Evolutionary conservation across 2,888 invertebrate species (phyloP).

Genomic region (Eledona agricola): DNA sequence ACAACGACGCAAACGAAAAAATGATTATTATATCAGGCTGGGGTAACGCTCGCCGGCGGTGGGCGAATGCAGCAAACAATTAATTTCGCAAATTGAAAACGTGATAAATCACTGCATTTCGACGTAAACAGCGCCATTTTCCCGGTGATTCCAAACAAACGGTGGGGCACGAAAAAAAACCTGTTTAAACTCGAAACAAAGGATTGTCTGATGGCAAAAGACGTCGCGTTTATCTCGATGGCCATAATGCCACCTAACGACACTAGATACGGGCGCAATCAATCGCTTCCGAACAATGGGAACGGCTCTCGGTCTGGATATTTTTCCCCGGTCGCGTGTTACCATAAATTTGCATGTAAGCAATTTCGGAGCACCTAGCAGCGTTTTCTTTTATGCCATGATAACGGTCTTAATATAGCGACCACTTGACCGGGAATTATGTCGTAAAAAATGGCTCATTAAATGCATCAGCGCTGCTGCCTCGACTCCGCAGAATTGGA

Average conservation of each 20-base stretch:
- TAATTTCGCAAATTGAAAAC: constrained; percentile 30
- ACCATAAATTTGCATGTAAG: constrained; percentile 43
- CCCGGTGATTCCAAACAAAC: constrained; percentile 25
- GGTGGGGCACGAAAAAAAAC: constrained; percentile 18
- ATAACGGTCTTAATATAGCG: constrained; percentile 21
- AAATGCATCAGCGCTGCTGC: constrained; percentile 28
- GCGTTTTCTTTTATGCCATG: constrained; percentile 31
- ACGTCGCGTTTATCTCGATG: constrained; percentile 25
- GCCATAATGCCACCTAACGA: constrained; percentile 21
- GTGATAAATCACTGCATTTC: constrained; percentile 25
- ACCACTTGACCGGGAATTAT: constrained; percentile 45
- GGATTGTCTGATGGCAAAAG: constrained; percentile 16
- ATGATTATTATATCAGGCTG: neutral
- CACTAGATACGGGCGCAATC: constrained; percentile 29
- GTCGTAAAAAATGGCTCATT: constrained; percentile 40
- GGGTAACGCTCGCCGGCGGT: constrained; percentile 4
- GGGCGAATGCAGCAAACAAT: constrained; percentile 23
- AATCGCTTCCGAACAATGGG: constrained; percentile 28
- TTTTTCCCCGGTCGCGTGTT: constrained; percentile 37
- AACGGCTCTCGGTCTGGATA: constrained; percentile 10
- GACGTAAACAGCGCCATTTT: constrained; percentile 29
- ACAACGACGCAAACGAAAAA: constrained; percentile 1
- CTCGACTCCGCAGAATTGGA: too few relatives aligned
- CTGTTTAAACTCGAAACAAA: constrained; percentile 25
- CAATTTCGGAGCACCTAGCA: constrained; percentile 42